Evolutionary conservation across 2,797 vertebrate genomes (phyloP).

Genomic region (Sarcoramphus papa): DNA sequence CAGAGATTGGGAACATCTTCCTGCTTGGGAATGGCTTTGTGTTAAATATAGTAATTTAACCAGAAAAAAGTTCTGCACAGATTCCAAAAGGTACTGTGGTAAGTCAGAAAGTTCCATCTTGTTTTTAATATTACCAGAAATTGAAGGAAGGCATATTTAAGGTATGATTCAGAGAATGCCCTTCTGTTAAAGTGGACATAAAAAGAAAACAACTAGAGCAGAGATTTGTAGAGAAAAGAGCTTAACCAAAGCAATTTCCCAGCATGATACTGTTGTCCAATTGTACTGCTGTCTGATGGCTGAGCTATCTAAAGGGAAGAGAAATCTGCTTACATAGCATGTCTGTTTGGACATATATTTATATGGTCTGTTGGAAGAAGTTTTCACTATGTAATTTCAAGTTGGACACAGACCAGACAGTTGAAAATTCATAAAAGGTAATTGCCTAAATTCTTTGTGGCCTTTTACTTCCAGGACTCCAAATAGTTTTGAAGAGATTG

Average conservation of each 20-base stretch:
- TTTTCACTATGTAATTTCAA: background rate
- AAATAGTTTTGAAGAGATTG: background rate
- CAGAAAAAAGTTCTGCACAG: background rate
- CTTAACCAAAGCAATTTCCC: background rate
- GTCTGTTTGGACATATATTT: background rate
- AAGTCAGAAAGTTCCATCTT: background rate
- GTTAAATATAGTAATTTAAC: background rate
- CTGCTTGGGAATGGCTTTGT: background rate
- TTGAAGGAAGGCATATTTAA: background rate
- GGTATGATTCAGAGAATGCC: background rate
- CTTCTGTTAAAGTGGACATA: background rate
- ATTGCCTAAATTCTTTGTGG: background rate
- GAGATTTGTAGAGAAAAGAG: background rate
- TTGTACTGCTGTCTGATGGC: background rate
- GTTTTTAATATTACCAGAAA: background rate
- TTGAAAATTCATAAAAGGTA: background rate
- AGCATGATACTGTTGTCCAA: background rate
- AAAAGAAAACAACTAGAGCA: background rate
- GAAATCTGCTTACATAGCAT: background rate
- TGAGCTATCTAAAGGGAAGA: background rate
- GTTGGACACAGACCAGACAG: background rate
- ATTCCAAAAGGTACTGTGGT: background rate
- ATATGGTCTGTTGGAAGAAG: background rate
- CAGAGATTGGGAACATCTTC: background rate
- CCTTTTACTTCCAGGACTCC: background rate